Percentiles rank a stretch among this genome's conserved stretches.
phyloP scores from a whole-genome alignment of 1,140 invertebrate genomes.

The Pseudomyrmex flavicornis region DNA sequence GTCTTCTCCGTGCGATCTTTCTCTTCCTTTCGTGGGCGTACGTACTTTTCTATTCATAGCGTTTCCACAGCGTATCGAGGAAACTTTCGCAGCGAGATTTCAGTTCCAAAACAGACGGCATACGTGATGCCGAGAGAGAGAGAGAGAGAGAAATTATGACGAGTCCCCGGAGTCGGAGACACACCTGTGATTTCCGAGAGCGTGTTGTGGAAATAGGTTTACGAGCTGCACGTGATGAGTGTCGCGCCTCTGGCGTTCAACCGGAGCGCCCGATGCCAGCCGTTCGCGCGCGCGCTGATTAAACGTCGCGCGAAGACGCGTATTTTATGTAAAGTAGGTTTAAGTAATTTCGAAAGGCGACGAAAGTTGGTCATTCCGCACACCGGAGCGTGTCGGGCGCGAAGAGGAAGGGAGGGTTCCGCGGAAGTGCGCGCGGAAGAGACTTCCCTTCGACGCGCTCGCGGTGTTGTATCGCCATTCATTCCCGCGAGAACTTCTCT shows the following conservation, averaged over 20 bases:
- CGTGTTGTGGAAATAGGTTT: constrained; percentile 32
- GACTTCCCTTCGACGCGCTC: neutral
- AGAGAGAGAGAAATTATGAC: constrained; percentile 20
- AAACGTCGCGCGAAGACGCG: constrained; percentile 49
- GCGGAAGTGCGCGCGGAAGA: constrained; percentile 16
- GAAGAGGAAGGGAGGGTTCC: neutral
- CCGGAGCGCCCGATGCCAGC: neutral
- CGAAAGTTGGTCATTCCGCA: constrained; percentile 67
- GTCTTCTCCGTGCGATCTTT: no score
- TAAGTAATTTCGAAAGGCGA: constrained; percentile 59
- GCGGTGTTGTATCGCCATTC: neutral
- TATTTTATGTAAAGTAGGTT: constrained; percentile 68
- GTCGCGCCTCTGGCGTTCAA: neutral
- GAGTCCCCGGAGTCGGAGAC: constrained; percentile 18
- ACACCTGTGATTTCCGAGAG: constrained; percentile 3
- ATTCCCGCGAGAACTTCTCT: neutral
- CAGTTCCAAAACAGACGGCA: neutral
- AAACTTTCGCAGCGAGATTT: constrained; percentile 15
- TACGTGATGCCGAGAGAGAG: constrained; percentile 41
- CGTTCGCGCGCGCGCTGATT: constrained; percentile 11
- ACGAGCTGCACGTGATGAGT: constrained; percentile 9
- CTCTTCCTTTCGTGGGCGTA: neutral
- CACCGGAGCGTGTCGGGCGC: constrained; percentile 40
- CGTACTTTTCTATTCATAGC: constrained; percentile 11
- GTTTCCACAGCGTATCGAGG: neutral